Evolutionary conservation across 2,888 invertebrate species (phyloP), one percentile per base, ranked within the genome.

Genomic region (Dynastes tityus): DNA sequence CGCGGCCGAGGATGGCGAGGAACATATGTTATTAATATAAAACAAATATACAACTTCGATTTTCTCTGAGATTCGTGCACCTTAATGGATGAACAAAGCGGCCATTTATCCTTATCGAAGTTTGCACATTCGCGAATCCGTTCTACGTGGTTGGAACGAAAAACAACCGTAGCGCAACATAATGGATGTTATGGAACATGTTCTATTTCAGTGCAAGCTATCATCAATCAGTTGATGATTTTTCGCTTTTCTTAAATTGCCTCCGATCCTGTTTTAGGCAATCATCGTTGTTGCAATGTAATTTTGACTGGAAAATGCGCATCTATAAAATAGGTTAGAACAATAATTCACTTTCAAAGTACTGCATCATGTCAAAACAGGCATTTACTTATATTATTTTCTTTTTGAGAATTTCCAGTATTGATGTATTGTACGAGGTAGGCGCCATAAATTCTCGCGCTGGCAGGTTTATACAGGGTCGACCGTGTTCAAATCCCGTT

Each of bases 11-110:
- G 58, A 45, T 22, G 22, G n/a, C 53, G 53, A 22, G 16, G 13
- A 61, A 74, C 61, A 61, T 63, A 61, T 58, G 61, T 58, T 61
- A 40, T 73, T 73, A 73, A 73, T 73, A 73, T 61, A 73, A 73
- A 73, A 61, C 61, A 73, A 73, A 73, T 73, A 73, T 73, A 73
- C 58, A 58, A 58, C 58, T 73, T 73, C 73, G 58, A 58, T 73
- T 73, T 71, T 40, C 37, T 27, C 51, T 49, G 32, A 22, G 11
- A 32, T 37, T 45, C 58, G 45, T 29, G 32, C 27, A 73, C 73
- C 37, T 73, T 22, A 61, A 73, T 73, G 61, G 73, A 73, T 22
- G 55, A 71, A 71, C 71, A 55, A 40, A 71, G 37, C 29, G 68
- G 45, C 22, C n/a, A 71, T 71, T 71, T 71, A 71, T 71, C 16